Evolutionary conservation across 1,140 invertebrate species (phyloP), one percentile per base, ranked within the genome.

Genomic region (Drosophila miranda): DNA sequence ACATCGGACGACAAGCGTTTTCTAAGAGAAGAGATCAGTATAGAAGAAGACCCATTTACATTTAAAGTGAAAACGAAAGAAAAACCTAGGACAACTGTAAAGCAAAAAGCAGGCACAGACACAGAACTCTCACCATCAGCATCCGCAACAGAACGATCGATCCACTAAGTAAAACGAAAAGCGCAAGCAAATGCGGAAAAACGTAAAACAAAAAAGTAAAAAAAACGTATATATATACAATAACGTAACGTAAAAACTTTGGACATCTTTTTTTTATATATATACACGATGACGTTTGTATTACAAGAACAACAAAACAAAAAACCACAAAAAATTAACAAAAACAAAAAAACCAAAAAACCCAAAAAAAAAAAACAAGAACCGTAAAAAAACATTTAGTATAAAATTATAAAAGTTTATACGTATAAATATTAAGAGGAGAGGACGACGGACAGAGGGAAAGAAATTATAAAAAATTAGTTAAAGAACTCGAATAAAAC

Each of bases 361-460:
- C 2, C 30, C 57, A 1, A 11, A 38, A 38, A 67, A 80, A 83
- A 60, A 50, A 67, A 80, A 83, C 57, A 50, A 54, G 70, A 82
- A 83, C 43, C 41, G 80, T 78, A 86, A 87, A 87, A 87, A 87
- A 87, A 78, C 50, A 87, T 87, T 87, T 87, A 87, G 82, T 87
- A 87, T 87, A 87, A 87, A 87, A 87, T 87, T 87, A 87, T 87
- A 87, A 87, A 87, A 87, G 82, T 87, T 87, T 87, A 87, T 87
- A 87, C 82, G 63, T 87, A 87, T 87, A 87, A 87, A 86, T 76
- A 76, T 76, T 76, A 76, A 64, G 67, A 84, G 58, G 58, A 63
- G 58, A 75, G 61, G 43, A 68, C 58, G 57, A 71, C 38, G 61
- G 75, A 26, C 51, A 57, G 44, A 43, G 63, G 61, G 43, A 51